Evolutionary conservation across 2,113 vertebrate genomes (phyloP).

Genomic region (Sorex fumeus): DNA sequence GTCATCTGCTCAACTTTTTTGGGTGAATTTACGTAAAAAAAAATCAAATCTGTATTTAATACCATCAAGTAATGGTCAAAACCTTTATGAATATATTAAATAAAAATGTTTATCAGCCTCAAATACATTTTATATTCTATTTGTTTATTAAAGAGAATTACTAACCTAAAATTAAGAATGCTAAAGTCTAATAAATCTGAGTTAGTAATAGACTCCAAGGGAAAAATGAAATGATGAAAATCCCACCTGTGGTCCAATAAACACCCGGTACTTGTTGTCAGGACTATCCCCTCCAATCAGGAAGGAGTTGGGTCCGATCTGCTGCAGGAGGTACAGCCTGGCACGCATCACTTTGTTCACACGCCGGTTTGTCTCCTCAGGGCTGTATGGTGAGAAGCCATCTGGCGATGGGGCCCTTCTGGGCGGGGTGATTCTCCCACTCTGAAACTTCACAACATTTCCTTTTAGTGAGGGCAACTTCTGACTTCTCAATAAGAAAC

Average conservation of each 20-base stretch:
- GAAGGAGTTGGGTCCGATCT: conserved; percentile 96
- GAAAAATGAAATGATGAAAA: conserved; percentile 10
- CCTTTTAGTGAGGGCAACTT: conserved; percentile 27
- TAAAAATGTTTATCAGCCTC: neutral
- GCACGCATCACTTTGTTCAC: conserved; percentile 96
- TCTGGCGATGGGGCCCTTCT: conserved; percentile 94
- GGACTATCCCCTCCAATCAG: conserved; percentile 95
- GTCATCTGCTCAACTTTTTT: neutral
- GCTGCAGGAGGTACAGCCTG: conserved; percentile 93
- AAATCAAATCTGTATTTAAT: neutral
- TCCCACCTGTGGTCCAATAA: conserved; percentile 94
- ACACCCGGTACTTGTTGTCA: conserved; percentile 96
- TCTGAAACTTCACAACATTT: conserved; percentile 90
- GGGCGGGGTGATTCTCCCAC: conserved; percentile 93
- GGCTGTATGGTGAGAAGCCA: conserved; percentile 94
- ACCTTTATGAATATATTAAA: neutral
- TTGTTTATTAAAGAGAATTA: conserved; percentile 10
- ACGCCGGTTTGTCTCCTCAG: conserved; percentile 93
- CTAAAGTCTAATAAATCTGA: neutral
- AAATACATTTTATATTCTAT: conserved; percentile 7
- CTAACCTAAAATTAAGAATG: neutral
- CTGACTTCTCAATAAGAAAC: conserved; percentile 17
- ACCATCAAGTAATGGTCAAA: neutral
- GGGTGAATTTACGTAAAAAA: neutral
- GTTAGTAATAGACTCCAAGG: neutral